Evolutionary conservation across 2,888 invertebrate genomes (phyloP).

Genomic region (Anagyrus pseudococci): DNA sequence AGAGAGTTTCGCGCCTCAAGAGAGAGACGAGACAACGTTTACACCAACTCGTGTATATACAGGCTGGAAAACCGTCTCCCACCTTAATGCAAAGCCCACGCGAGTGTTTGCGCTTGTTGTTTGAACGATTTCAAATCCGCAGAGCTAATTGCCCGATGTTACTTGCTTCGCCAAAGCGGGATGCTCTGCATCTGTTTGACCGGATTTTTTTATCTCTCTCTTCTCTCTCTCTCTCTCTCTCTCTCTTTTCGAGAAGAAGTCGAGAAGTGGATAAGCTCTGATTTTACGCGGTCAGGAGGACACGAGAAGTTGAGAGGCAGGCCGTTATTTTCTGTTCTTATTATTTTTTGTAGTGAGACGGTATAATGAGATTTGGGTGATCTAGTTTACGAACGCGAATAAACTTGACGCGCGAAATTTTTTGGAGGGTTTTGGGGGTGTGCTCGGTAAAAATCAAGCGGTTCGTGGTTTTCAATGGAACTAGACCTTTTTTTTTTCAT

Average conservation of each 20-base stretch:
- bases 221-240: background rate
- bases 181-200: background rate
- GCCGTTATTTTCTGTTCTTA: slow-evolving; percentile 14
- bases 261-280: too few relatives aligned
- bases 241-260: background rate
- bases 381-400: background rate
- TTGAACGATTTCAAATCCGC: slow-evolving; percentile 28
- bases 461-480: too few relatives aligned
- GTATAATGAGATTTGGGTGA: too few relatives aligned
- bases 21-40: background rate
- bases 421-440: too few relatives aligned
- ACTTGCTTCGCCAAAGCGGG: slow-evolving; percentile 13
- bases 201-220: background rate
- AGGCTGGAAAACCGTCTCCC: background rate
- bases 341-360: background rate
- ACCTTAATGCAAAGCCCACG: background rate
- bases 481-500: too few relatives aligned
- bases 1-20: background rate
- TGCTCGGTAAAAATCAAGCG: too few relatives aligned
- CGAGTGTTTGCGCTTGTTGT: slow-evolving; percentile 18
- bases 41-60: background rate
- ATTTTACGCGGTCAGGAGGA: background rate
- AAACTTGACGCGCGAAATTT: background rate
- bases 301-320: slow-evolving; percentile 3
- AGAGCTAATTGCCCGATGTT: slow-evolving; percentile 16